Evolutionary conservation across 2,888 invertebrate genomes (phyloP), one percentile per base, ranked within the genome.

Genomic region (Eristalis intricaria): DNA sequence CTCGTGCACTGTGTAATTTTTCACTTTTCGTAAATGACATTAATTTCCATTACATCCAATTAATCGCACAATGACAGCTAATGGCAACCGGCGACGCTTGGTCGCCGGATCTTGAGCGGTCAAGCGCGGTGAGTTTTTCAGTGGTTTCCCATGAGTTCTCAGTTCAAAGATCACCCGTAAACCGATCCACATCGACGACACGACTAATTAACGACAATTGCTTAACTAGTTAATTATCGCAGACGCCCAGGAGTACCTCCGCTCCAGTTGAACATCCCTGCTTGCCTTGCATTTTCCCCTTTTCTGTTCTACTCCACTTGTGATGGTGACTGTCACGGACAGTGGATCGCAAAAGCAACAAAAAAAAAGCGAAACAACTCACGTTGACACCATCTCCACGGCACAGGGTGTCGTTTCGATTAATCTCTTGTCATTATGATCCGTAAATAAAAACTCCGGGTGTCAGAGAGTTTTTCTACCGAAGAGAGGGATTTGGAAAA

Each of bases 161-260:
- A 19, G 50, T 19, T 50, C 50, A 50, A n/a, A 50, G 50, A 50
- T 50, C 50, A 50, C n/a, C 50, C 50, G 61, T 29, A 23, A 56
- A 56, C 35, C 26, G 61, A 22, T 19, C 56, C 23, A 65, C 73
- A 76, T 81, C 60, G 63, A 63, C 70, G 38, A 56, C 63, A 50
- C 56, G 63, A 75, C 78, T 70, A 86, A 86, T 86, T 86, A 82
- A 78, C 15, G 38, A 26, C 70, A 82, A 86, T 86, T 82, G 77
- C 74, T 82, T 82, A 78, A 86, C 86, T 77, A 86, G 78, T 82
- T 82, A 86, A 86, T 82, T 82, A 26, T 74, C 66, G 75, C 71
- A 61, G 70, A 40, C 69, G 10, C 64, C 32, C 32, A 32, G 32
- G 32, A 32, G 32, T 10, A 32, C 32, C n/a, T 19, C 19, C n/a